Evolutionary conservation across 2,113 vertebrate genomes (phyloP).

Genomic region (Fukomys damarensis): DNA sequence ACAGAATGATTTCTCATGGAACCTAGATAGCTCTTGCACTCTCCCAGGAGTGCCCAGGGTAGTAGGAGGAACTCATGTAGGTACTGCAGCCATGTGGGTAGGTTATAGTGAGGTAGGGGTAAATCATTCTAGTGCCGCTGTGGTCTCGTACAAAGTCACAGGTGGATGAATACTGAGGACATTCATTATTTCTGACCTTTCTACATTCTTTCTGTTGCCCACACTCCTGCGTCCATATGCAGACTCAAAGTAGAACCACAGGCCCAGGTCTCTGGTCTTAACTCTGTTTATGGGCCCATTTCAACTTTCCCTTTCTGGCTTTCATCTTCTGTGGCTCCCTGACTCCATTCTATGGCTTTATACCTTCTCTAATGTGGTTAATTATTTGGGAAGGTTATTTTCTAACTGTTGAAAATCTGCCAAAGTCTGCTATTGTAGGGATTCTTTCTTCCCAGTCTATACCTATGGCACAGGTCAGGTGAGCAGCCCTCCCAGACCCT

Average conservation of each 20-base stretch:
- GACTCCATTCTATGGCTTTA: not conserved
- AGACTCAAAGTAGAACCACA: not conserved
- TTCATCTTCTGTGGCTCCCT: not conserved
- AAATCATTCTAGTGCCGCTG: not conserved
- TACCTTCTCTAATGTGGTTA: not conserved
- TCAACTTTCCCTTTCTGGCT: not conserved
- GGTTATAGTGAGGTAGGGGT: not conserved
- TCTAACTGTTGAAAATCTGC: not conserved
- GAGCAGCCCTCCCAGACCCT: not conserved
- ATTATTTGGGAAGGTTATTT: not conserved
- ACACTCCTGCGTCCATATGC: rapidly evolving
- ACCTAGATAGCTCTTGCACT: too few species aligned
- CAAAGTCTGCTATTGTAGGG: not conserved
- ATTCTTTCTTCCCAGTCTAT: not conserved
- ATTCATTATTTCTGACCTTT: not conserved
- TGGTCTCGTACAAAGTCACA: not conserved
- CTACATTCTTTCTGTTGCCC: not conserved
- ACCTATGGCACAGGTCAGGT: not conserved
- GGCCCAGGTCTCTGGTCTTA: not conserved
- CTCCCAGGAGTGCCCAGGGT: not conserved
- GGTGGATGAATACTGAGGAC: not conserved
- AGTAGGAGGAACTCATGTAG: not conserved
- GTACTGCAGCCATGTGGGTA: not conserved
- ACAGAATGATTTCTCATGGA: not conserved
- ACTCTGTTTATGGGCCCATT: rapidly evolving